Base-by-base conservation (phyloP, 2,797 vertebrate genomes). In the Acridotheres tristis region DNA sequence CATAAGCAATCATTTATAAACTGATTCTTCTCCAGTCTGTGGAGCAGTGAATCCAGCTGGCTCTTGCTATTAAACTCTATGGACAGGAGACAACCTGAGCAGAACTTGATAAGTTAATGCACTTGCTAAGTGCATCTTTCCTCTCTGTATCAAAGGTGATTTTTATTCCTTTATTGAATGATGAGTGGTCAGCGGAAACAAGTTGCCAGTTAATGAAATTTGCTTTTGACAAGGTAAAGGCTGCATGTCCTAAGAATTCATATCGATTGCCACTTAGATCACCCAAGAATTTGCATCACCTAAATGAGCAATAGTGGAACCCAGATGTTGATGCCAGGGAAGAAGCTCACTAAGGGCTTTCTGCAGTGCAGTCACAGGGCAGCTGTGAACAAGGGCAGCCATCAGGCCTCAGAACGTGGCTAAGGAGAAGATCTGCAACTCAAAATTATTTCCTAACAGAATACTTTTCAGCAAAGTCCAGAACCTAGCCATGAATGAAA, bases 1-100 rank as follows among this genome's bases (percentile, higher is more conserved):
- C 73, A 69, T 68, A 84, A 94, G 54, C 54, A 76, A 85, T 83
- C 23, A 81, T 84, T 95, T 91, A 75, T 62, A 95, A 95, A 78
- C 34, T 27, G 54, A 69, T 88, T 91, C 55, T 91, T 91, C 89
- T 84, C 61, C 58, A 81, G 66, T 38, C 76, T 91, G 29, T 43
- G 48, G 47, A 78, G 53, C 76, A 84, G 51, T 62, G 66, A 92
- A 69, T 58, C 67, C 73, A 88, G 25, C 82, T 75, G 51, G 67
- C 48, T 48, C 51, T 68, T 88, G 26, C 78, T 92, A 53, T 83
- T 83, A 58, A 69, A 32, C 36, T 75, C 62, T 66, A 11, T 69
- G 29, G 36, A 67, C 17, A 66, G 59, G 51, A 90, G 34, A 66
- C 43, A 93, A 80, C 42, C 62, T 55, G 59, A 78, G 62, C 20